Base-by-base conservation (phyloP, 2,113 vertebrate species). In the Gallinago undulata region DNA sequence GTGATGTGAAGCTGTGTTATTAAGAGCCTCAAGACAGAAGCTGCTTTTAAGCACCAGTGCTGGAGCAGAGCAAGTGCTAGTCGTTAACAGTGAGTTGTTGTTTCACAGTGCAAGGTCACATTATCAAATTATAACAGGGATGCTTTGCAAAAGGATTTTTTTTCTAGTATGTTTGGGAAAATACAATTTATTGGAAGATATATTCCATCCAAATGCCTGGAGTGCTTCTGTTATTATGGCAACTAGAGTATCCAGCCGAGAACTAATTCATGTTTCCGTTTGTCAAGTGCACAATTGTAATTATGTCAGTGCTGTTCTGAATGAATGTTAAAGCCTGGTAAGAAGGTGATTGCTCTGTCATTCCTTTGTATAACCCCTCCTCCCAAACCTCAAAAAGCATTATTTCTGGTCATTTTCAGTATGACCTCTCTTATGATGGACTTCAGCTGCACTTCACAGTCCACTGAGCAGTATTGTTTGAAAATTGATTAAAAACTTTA, bases 401-500 rank as follows among this genome's bases (percentile, higher is more conserved):
- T 80, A 64, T 77, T 88, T 92, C 35, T 84, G 56, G 39, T 63
- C 16, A 1, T 89, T 80, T 95, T 89, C 53, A 48, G 35, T 62
- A 73, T 35, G 83, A 59, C 50, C 37, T 93, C 63, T 80, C 35
- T 94, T 74, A 51, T 60, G 31, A 90, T 73, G 57, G 56, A 53
- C 62, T 80, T 93, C 85, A 90, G 59, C 87, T 93, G 48, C 31
- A 43, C 60, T 90, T 98, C 84, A 89, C 39, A 89, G 72, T 85
- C 81, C 84, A 80, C 74, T 74, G 82, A 95, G 74, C 56, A 80
- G 85, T 55, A 27, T 48, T 50, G 50, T 83, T 85, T 96, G 82
- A 84, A 96, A 96, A 92, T 87, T 94, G 84, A 90, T 95, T 93
- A 95, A 94, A 97, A 95, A 13, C 17, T 80, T 47, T 94, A 95